Evolutionary conservation across 2,797 vertebrate genomes (phyloP).

Genomic region (Gouania willdenowi): DNA sequence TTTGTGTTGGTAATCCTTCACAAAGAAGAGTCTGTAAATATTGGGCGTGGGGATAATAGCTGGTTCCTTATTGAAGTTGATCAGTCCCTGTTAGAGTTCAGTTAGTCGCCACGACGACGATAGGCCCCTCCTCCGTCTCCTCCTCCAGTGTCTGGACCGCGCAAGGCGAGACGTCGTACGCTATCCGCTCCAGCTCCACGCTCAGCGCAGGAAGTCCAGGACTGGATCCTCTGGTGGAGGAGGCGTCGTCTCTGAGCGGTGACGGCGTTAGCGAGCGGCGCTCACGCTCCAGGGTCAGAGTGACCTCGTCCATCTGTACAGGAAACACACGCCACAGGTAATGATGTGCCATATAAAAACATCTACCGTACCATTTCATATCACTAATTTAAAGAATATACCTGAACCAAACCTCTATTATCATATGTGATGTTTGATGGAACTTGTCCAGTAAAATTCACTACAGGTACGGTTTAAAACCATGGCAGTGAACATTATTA

Average conservation of each 20-base stretch:
- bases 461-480: too few relatives aligned
- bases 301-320: constrained; percentile 82
- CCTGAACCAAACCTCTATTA: too few relatives aligned
- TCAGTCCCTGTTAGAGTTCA: constrained; percentile 40
- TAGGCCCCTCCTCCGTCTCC: constrained; percentile 65
- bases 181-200: constrained; percentile 68
- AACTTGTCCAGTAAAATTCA: too few relatives aligned
- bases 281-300: constrained; percentile 86
- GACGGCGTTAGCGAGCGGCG: constrained; percentile 71
- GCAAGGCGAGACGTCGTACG: constrained; percentile 87
- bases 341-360: too few relatives aligned
- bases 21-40: constrained; percentile 48
- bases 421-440: too few relatives aligned
- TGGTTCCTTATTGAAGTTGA: constrained; percentile 63
- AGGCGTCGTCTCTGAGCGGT: constrained; percentile 79
- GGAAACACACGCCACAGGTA: too few relatives aligned
- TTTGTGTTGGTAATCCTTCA: too few relatives aligned
- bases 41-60: constrained; percentile 46
- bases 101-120: constrained; percentile 64
- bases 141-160: constrained; percentile 83
- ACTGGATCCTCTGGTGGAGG: constrained; percentile 71
- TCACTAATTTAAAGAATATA: too few relatives aligned
- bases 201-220: constrained; percentile 51
- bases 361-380: too few relatives aligned
- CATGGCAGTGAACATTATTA: too few relatives aligned